Evolutionary conservation across 2,888 invertebrate species (phyloP), one percentile per base, ranked within the genome.

Genomic region (Chromoteleia sp.): DNA sequence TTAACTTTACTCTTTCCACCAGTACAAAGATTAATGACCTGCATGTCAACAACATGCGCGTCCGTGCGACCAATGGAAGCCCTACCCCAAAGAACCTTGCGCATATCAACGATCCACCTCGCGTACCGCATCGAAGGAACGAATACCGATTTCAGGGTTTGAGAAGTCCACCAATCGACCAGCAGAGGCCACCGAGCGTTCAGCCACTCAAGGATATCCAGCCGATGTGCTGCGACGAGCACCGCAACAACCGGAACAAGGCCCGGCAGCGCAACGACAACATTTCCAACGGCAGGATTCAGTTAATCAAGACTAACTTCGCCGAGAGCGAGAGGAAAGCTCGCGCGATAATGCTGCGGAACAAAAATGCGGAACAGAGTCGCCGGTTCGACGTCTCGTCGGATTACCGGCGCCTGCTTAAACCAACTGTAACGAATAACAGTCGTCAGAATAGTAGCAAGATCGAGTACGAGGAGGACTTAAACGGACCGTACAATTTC

Each of bases 401-500:
- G 0, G 87, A 90, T 68, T 85, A 89, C 0, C 83, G 89, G 36
- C 87, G 87, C 15, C 65, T 89, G 0, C 73, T 89, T 29, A 86
- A 88, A 39, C 89, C 90, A 0, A 87, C 88, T 0, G 82, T 87
- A 6, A 80, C 85, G 0, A 85, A 84, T 8, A 87, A 84, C 10
- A 85, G 81, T 10, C 84, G 77, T 1, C 84, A 84, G 6, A 88
- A 86, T 0, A 86, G 67, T 25, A 80, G 83, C 1, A 87, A 85
- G n/a, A 83, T 85, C 7, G 84, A 89, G 48, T 87, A 88, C 59
- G 93, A 93, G 25, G 94, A 94, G 82, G 94, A 94, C 84, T 93
- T 93, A 7, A 93, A 93, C 48, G 95, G 95, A 0, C 95, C 95
- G 0, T 95, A 95, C 88, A 94, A 95, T 85, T 95, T 95, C 87